A percentile compares a stretch with the other conserved stretches of the same genome.
These are phyloP conservation scores for Tenualosa ilisha DNA, from an alignment of 2,797 vertebrate genomes.

Conservation along the genomic window DNA sequence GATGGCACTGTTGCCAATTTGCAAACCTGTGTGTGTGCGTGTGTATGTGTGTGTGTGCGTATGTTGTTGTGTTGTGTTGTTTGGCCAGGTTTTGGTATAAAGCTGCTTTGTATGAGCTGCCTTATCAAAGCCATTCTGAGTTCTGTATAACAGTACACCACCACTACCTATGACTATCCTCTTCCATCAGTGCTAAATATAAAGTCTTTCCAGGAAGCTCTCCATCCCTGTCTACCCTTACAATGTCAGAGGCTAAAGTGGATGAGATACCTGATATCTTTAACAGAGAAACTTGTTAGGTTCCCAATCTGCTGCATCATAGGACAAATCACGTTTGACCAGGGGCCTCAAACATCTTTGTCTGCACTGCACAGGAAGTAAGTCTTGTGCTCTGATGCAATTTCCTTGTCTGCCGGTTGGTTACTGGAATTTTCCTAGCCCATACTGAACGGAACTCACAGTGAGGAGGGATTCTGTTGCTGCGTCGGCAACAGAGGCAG, in stretches of 20 bases:
- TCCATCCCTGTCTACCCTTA: not conserved
- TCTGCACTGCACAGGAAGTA: not conserved
- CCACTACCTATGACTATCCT: not conserved
- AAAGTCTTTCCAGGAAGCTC: not conserved
- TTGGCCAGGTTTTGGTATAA: not conserved
- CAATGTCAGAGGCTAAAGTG: not conserved
- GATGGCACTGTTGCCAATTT: not conserved
- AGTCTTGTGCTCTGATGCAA: not conserved
- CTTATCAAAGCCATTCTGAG: not conserved
- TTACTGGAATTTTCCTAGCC: constrained; percentile 20
- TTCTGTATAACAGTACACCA: not conserved
- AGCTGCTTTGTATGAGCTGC: not conserved
- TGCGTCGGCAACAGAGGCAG: constrained; percentile 23
- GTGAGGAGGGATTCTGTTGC: constrained; percentile 7
- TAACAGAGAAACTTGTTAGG: not conserved
- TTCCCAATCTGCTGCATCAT: not conserved
- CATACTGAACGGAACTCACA: constrained; percentile 5
- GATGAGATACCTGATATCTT: constrained; percentile 13
- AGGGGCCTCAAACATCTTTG: not conserved
- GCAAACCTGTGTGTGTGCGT: too few relatives aligned
- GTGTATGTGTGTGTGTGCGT: too few relatives aligned
- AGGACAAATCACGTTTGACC: not conserved
- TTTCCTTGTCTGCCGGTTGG: not conserved
- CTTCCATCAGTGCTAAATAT: not conserved
- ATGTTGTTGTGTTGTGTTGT: not conserved